Evolutionary conservation across 2,888 invertebrate genomes (phyloP).

Genomic region (Epistrophe grossulariae): DNA sequence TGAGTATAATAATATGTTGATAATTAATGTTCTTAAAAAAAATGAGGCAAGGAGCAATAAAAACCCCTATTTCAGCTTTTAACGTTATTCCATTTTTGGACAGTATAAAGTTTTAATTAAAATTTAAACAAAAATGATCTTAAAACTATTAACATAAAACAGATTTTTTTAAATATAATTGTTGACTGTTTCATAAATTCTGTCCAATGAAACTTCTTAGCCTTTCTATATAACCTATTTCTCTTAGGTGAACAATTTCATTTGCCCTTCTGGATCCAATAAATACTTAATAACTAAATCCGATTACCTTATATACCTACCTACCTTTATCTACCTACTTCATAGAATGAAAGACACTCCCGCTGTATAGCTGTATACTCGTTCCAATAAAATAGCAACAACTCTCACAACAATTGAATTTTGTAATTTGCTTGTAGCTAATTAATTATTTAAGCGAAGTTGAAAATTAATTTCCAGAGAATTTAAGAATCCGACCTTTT

Average conservation of each 20-base stretch:
- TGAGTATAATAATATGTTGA: too few species aligned
- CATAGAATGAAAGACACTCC: neutral
- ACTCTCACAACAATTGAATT: slow-evolving; percentile 82
- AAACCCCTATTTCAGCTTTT: too few species aligned
- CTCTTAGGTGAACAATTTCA: slow-evolving; percentile 30
- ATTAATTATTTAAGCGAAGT: slow-evolving; percentile 84
- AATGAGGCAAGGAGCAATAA: too few species aligned
- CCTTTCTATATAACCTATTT: slow-evolving; percentile 6
- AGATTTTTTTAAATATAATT: neutral
- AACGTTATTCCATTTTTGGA: too few species aligned
- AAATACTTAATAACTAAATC: slow-evolving; percentile 69
- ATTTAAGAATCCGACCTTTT: slow-evolving; percentile 71
- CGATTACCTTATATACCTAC: slow-evolving; percentile 55
- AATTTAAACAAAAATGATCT: too few species aligned
- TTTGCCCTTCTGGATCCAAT: slow-evolving; percentile 60
- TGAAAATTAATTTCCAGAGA: slow-evolving; percentile 84
- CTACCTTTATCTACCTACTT: neutral
- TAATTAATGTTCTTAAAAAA: too few species aligned
- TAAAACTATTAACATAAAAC: neutral
- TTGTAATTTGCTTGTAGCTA: slow-evolving; percentile 82
- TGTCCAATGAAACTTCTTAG: neutral
- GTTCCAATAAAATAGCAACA: slow-evolving; percentile 56
- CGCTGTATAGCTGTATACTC: neutral
- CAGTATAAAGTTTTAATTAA: too few species aligned
- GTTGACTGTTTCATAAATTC: neutral